Evolutionary conservation across 2,797 vertebrate species (phyloP).

Genomic region (Xyrichtys novacula): DNA sequence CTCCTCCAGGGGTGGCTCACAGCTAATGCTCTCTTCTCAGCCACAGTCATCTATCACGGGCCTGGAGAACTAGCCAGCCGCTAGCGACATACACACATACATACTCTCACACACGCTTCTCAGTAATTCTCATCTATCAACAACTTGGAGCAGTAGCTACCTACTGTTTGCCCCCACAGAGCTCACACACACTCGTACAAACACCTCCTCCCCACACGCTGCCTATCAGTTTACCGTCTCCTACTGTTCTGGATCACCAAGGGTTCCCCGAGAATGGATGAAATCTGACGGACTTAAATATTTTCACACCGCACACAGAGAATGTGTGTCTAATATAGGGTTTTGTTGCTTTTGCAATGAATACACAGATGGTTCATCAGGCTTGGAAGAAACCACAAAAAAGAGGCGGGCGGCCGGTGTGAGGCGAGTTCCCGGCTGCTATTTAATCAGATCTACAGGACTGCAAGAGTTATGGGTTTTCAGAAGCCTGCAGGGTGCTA

Average conservation of each 20-base stretch:
- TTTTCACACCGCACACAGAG: conserved; percentile 73
- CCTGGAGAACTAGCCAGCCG: conserved; percentile 55
- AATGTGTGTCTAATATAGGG: conserved; percentile 74
- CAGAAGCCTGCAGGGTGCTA: conserved; percentile 35
- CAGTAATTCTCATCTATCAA: conserved; percentile 77
- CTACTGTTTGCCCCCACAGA: conserved; percentile 57
- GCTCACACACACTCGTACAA: conserved; percentile 14
- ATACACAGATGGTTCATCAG: conserved; percentile 43
- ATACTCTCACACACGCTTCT: conserved; percentile 56
- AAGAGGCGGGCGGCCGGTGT: conserved; percentile 21
- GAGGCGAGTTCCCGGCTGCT: conserved; percentile 19
- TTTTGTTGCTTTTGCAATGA: conserved; percentile 79
- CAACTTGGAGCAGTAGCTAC: conserved; percentile 71
- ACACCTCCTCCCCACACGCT: conserved; percentile 44
- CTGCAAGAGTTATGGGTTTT: conserved; percentile 35
- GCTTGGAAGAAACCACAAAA: conserved; percentile 28
- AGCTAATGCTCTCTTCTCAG: conserved; percentile 68
- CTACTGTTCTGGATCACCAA: conserved; percentile 63
- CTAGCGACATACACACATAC: conserved; percentile 53
- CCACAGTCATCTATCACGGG: conserved; percentile 74
- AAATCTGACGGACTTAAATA: conserved; percentile 68
- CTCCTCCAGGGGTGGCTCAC: conserved; percentile 55
- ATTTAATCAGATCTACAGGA: conserved; percentile 56
- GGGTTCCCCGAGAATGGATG: conserved; percentile 55
- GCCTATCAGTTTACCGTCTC: conserved; percentile 74